phyloP scores from a whole-genome alignment of 1,140 invertebrate genomes.

The Physella acuta region DNA sequence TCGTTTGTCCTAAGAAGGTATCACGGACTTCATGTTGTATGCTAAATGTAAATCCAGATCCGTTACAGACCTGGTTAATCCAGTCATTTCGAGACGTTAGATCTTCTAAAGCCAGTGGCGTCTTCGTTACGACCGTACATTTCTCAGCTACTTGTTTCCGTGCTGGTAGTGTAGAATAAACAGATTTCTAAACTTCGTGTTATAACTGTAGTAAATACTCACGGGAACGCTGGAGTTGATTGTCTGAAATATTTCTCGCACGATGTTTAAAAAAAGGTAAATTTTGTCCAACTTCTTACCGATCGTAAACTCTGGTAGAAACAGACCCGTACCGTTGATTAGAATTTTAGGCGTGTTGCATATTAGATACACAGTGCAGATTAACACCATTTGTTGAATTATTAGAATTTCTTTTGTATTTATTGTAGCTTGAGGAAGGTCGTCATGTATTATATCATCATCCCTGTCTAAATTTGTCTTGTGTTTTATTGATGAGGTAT shows the following conservation, averaged over 20 bases:
- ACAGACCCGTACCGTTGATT: neutral
- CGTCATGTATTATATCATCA: neutral
- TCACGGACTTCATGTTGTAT: no score
- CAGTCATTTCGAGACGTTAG: no score
- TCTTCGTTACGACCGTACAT: no score
- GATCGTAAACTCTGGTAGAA: neutral
- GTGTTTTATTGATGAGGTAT: neutral
- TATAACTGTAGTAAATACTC: slow-evolving; percentile 1
- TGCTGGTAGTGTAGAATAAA: no score
- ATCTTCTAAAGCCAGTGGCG: no score
- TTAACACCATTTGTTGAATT: neutral
- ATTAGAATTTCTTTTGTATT: neutral
- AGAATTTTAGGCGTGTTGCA: neutral
- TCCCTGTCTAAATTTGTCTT: neutral
- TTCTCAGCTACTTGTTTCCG: no score
- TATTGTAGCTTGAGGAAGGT: neutral
- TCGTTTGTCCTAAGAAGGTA: no score
- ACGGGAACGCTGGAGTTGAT: neutral
- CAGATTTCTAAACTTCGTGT: neutral
- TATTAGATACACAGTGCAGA: neutral
- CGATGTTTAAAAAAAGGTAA: neutral
- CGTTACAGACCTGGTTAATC: no score
- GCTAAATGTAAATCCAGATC: no score
- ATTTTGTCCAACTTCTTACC: neutral
- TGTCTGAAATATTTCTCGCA: neutral